A percentile compares a stretch with the other conserved stretches of the same genome.
phyloP scores from a whole-genome alignment of 35 echinoderm and acorn worm species.

The Lytechinus pictus region DNA sequence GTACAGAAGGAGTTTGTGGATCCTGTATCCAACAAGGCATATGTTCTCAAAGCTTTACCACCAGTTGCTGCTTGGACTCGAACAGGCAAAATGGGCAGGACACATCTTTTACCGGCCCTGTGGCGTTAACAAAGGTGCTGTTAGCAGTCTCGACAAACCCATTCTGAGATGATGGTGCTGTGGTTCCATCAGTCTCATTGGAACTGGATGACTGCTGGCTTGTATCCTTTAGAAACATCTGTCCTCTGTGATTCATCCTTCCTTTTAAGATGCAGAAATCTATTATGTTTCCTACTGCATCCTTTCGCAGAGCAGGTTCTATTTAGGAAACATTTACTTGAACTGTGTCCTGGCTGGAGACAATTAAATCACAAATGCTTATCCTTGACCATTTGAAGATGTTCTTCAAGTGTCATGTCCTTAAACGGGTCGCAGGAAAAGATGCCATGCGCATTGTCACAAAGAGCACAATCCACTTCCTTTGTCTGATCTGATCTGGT shows the following conservation, averaged over 20 bases:
- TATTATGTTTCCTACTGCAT: background rate
- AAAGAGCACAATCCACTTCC: background rate
- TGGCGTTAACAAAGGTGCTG: no score
- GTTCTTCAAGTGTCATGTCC: background rate
- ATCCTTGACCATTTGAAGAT: background rate
- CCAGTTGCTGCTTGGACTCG: no score
- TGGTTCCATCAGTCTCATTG: no score
- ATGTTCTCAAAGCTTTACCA: no score
- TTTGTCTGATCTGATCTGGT: background rate
- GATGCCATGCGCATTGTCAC: background rate
- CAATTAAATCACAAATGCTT: conserved; percentile 23
- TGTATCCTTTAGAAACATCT: no score
- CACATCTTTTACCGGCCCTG: no score
- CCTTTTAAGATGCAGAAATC: background rate
- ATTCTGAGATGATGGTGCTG: no score
- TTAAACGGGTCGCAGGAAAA: background rate
- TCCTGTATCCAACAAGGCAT: no score
- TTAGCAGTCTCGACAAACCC: no score
- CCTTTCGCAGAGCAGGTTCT: conserved; percentile 25
- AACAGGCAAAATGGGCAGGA: no score
- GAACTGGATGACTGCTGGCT: no score
- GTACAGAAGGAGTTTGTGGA: no score
- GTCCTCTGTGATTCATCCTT: background rate
- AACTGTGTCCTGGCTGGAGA: background rate
- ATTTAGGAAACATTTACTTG: background rate